A percentile compares a stretch with the other conserved stretches of the same genome.
Evolutionary conservation across 23 tunicate genomes (phyloP).

Genomic region (Clavelina lepadiformis): DNA sequence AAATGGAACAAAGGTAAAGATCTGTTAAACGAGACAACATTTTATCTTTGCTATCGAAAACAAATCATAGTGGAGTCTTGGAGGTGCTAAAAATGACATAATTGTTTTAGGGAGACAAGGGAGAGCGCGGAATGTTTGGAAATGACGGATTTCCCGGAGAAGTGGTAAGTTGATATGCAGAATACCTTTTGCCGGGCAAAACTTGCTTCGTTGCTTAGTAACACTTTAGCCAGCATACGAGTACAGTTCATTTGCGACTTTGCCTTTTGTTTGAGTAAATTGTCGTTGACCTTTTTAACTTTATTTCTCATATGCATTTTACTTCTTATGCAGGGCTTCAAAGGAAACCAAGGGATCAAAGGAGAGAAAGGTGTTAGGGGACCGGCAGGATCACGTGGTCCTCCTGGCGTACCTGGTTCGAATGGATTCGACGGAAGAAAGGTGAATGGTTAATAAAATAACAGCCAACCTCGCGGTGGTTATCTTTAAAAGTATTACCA

Average conservation of each 20-base stretch:
- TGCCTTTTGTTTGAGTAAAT: too few relatives aligned
- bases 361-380: slow-evolving; percentile 91
- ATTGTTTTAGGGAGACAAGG: slow-evolving; percentile 42
- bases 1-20: slow-evolving; percentile 62
- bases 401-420: slow-evolving; percentile 61
- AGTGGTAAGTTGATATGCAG: slow-evolving; percentile 17
- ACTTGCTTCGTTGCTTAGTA: too few relatives aligned
- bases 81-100: too few relatives aligned
- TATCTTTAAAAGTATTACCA: background rate
- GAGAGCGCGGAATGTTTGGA: slow-evolving; percentile 35
- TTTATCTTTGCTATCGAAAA: too few relatives aligned
- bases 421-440: slow-evolving; percentile 63
- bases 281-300: too few relatives aligned
- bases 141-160: slow-evolving; percentile 15
- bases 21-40: too few relatives aligned
- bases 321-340: slow-evolving; percentile 44
- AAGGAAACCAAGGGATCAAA: slow-evolving; percentile 40
- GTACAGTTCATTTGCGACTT: too few relatives aligned
- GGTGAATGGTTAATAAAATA: slow-evolving; percentile 12
- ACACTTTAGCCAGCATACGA: too few relatives aligned
- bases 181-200: too few relatives aligned
- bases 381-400: slow-evolving; percentile 78
- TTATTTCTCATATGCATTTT: too few relatives aligned
- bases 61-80: too few relatives aligned
- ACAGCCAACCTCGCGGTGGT: background rate